Percentiles rank a stretch among this genome's conserved stretches.
Evolutionary conservation across 2,113 vertebrate species (phyloP).

Genomic region (Microcebus jonahi): DNA sequence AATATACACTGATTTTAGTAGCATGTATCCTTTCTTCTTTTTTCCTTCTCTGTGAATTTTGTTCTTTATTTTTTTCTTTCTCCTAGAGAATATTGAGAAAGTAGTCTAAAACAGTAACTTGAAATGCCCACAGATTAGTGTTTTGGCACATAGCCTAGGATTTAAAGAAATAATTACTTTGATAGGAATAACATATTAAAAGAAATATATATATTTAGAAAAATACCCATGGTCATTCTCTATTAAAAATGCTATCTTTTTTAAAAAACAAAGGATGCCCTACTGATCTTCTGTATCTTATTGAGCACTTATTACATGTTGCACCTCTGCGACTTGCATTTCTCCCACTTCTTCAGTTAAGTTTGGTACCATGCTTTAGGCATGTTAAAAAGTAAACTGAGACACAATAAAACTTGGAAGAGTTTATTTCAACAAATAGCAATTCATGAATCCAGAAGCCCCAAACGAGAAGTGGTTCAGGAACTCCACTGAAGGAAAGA

Average conservation of each 20-base stretch:
- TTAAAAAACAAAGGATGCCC: background rate
- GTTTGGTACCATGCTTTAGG: background rate
- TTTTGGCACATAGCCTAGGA: background rate
- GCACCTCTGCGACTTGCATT: background rate
- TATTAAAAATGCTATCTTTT: background rate
- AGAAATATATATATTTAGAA: background rate
- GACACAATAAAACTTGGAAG: background rate
- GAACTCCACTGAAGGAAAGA: background rate
- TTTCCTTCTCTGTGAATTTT: background rate
- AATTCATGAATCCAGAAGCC: background rate
- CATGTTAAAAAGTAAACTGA: background rate
- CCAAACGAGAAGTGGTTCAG: background rate
- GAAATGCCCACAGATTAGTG: background rate
- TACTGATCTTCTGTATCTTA: background rate
- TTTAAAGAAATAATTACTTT: conserved; percentile 2
- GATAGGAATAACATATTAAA: background rate
- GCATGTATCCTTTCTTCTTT: background rate
- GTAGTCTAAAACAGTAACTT: background rate
- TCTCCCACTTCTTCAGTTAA: background rate
- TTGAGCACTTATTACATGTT: background rate
- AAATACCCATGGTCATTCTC: background rate
- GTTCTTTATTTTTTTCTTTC: background rate
- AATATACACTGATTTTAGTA: background rate
- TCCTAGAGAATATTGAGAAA: background rate
- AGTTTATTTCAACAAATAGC: background rate